Evolutionary conservation across 2,888 invertebrate genomes (phyloP).

Genomic region (Lampropteryx suffumata): DNA sequence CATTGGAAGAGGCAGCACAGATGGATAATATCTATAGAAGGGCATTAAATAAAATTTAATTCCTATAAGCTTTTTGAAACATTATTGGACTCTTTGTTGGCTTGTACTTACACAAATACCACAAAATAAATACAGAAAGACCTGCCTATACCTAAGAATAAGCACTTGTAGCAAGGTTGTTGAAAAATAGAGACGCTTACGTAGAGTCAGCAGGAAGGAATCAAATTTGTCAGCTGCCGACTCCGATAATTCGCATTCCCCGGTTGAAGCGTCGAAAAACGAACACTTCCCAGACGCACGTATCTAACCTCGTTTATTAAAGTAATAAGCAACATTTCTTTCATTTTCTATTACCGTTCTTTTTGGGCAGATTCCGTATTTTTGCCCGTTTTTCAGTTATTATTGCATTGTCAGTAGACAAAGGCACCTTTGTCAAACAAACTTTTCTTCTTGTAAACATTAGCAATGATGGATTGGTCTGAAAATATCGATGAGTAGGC

Average conservation of each 20-base stretch:
- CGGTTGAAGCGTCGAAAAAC: constrained; percentile 37
- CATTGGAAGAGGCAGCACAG: too few species aligned
- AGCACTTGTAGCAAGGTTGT: neutral
- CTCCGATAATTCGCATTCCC: constrained; percentile 43
- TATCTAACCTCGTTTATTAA: constrained; percentile 37
- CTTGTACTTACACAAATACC: too few species aligned
- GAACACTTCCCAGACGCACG: constrained; percentile 34
- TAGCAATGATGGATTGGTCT: constrained; percentile 49
- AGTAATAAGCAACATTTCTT: constrained; percentile 33
- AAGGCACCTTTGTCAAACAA: constrained; percentile 38
- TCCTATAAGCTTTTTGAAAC: too few species aligned
- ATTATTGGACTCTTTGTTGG: too few species aligned
- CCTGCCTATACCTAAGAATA: too few species aligned
- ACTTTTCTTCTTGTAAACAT: constrained; percentile 51
- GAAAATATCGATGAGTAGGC: constrained; percentile 46
- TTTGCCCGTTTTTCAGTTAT: constrained; percentile 16
- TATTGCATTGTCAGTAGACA: constrained; percentile 30
- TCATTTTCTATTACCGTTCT: constrained; percentile 26
- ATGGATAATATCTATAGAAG: too few species aligned
- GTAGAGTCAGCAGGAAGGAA: constrained; percentile 36
- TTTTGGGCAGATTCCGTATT: constrained; percentile 22
- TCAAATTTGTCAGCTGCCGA: constrained; percentile 48
- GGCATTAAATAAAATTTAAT: too few species aligned
- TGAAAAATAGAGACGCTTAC: neutral
- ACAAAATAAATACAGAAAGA: too few species aligned